Percentiles rank a stretch among this genome's conserved stretches.
Evolutionary conservation across 2,113 vertebrate genomes (phyloP).

Genomic region (Sorex araneus): DNA sequence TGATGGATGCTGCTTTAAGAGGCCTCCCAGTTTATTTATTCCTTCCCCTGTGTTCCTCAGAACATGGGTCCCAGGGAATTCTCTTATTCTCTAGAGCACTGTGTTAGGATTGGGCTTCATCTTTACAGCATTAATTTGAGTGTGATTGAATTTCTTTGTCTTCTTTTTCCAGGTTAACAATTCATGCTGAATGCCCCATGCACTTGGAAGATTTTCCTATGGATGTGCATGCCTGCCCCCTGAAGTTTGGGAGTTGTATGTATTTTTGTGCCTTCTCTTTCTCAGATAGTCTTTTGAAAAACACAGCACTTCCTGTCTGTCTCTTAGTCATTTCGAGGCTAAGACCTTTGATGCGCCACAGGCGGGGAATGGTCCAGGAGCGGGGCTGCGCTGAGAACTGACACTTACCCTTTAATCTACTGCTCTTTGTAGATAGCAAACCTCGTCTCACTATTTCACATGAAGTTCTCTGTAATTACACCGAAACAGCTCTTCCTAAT

Average conservation of each 20-base stretch:
- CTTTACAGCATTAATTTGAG: conserved; percentile 25
- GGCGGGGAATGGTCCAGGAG: too few species aligned
- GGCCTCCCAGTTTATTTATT: neutral
- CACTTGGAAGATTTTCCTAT: conserved; percentile 99
- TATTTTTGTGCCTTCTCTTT: conserved; percentile 79
- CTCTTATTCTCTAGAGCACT: neutral
- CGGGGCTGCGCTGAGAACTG: neutral
- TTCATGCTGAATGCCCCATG: conserved; percentile 99
- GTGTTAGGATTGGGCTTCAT: neutral
- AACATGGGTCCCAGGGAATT: neutral
- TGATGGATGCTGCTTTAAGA: neutral
- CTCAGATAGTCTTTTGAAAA: neutral
- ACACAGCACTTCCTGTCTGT: neutral
- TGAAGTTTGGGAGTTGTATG: conserved; percentile 99
- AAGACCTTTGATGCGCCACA: neutral
- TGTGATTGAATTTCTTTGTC: neutral
- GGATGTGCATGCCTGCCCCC: conserved; percentile 98
- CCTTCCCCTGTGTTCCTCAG: conserved; percentile 7
- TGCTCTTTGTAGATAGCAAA: conserved; percentile 41
- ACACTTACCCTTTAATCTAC: neutral
- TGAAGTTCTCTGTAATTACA: conserved; percentile 53
- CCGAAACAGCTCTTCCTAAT: conserved; percentile 50
- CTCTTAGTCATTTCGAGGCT: neutral
- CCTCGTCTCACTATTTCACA: conserved; percentile 42
- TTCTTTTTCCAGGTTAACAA: conserved; percentile 92